Base-by-base conservation (phyloP, 2,797 vertebrate genomes). In the Girardinus metallicus region DNA sequence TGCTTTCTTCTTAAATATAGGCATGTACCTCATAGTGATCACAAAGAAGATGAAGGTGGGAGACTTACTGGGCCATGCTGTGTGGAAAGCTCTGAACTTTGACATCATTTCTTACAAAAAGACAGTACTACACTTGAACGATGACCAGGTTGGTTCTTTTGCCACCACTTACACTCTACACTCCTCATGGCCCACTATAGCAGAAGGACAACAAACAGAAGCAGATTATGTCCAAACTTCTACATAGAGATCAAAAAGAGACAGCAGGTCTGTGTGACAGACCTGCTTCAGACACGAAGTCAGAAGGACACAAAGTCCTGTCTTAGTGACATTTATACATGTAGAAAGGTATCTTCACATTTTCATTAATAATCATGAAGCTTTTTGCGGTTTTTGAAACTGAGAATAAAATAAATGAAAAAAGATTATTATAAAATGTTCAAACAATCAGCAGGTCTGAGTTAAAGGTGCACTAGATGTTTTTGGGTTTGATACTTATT, bases 1-100 rank as follows among this genome's bases (percentile, higher is more conserved):
- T 79, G 5, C 5, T 66, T 4, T 75, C 16, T 23, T 60, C 3
- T 31, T 34, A 77, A 26, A 79, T 21, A 57, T 78, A 99, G 98
- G 98, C 60, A 97, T 96, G 0, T 99, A 99, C 87, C 96, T 99
- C 83, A 95, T 99, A 82, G 96, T 99, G 85, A 97, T 99, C 93
- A 98, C 97, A n/a, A 98, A 97, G 95, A 99, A 96, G 95, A 96
- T 93, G 86, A 99, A 99, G 93, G 94, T 98, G 85, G 98, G 98
- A 47, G 97, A 98, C 85, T 95, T 98, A 89, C 96, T 99, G 79
- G 97, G 95, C 84, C 97, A 98, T 82, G 92, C 92, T 60, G 95
- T 99, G 84, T 99, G 98, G 98, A 99, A 98, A 94, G 97, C 97
- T 16, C 91, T 95, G 77, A 98, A 98, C 82, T 99, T 99, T 92